Conservation (phyloP, 1,140 invertebrate species). For the Calephelis virginiensis region DNA sequence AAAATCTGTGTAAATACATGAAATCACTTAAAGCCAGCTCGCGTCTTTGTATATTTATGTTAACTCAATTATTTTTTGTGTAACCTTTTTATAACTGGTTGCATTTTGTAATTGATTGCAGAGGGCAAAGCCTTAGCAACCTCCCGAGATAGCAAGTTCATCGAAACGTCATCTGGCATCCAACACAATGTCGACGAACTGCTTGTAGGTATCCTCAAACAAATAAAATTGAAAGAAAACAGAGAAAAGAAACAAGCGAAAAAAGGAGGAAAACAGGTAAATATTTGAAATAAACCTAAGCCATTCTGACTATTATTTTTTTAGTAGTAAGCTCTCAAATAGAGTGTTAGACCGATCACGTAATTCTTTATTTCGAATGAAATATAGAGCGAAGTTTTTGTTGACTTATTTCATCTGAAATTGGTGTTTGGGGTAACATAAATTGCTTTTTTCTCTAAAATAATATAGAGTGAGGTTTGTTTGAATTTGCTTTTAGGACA, state of each 20-base stretch:
- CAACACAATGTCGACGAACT: constrained; percentile 95
- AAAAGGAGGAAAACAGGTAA: constrained; percentile 71
- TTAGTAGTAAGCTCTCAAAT: neutral
- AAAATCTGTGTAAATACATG: too few relatives aligned
- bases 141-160: constrained; percentile 94
- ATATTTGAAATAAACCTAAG: neutral
- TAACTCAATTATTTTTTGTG: too few relatives aligned
- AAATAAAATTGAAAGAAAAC: constrained; percentile 86
- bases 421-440: neutral
- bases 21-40: too few relatives aligned
- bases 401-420: constrained; percentile 3
- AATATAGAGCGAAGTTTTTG: neutral
- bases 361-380: neutral
- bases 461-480: too few relatives aligned
- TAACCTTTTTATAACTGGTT: too few relatives aligned
- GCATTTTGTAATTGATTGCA: constrained; percentile 65
- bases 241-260: constrained; percentile 84
- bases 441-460: neutral
- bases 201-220: constrained; percentile 91
- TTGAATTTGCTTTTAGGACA: too few relatives aligned
- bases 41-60: too few relatives aligned
- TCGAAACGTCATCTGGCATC: constrained; percentile 93
- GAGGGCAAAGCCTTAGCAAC: constrained; percentile 92
- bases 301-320: neutral
- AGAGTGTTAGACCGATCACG: neutral